Percentiles rank a stretch among this genome's conserved stretches.
Evolutionary conservation across 64 coral and sea anemone genomes (phyloP).

Genomic region (Dendrophyllia cribrosa): DNA sequence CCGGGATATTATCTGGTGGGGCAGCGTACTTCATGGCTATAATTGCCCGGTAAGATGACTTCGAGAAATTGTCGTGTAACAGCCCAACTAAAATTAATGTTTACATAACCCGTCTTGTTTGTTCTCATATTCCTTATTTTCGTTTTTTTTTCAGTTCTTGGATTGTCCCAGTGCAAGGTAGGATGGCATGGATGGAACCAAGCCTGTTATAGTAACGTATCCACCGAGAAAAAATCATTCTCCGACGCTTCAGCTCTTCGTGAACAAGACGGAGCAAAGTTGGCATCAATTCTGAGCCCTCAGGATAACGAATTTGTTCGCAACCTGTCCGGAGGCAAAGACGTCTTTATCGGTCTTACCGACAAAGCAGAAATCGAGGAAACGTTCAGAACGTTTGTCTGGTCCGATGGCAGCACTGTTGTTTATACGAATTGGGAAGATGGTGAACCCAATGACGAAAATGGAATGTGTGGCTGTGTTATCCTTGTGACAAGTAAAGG

Average conservation of each 20-base stretch:
- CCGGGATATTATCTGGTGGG: too few species aligned
- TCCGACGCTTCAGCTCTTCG: neutral
- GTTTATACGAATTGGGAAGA: constrained; percentile 10
- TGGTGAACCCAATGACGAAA: neutral
- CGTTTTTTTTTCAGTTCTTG: neutral
- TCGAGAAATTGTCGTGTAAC: too few species aligned
- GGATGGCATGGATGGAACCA: constrained; percentile 28
- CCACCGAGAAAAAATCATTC: neutral
- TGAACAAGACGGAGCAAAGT: neutral
- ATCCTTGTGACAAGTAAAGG: neutral
- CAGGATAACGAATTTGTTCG: constrained; percentile 23
- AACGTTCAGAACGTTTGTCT: neutral
- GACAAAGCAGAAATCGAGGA: neutral
- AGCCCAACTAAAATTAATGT: too few species aligned
- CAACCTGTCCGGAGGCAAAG: neutral
- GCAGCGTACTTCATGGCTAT: too few species aligned
- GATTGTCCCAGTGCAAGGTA: neutral
- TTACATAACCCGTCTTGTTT: too few species aligned
- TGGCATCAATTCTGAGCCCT: constrained; percentile 8
- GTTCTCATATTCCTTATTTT: neutral
- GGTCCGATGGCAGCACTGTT: constrained; percentile 4
- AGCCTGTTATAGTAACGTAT: neutral
- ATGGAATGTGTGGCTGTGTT: neutral
- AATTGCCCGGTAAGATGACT: too few species aligned
- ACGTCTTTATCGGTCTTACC: constrained; percentile 3